Percentiles rank a stretch among this genome's conserved stretches.
Evolutionary conservation across 2,797 vertebrate species (phyloP).

Genomic region (Tapirus indicus): DNA sequence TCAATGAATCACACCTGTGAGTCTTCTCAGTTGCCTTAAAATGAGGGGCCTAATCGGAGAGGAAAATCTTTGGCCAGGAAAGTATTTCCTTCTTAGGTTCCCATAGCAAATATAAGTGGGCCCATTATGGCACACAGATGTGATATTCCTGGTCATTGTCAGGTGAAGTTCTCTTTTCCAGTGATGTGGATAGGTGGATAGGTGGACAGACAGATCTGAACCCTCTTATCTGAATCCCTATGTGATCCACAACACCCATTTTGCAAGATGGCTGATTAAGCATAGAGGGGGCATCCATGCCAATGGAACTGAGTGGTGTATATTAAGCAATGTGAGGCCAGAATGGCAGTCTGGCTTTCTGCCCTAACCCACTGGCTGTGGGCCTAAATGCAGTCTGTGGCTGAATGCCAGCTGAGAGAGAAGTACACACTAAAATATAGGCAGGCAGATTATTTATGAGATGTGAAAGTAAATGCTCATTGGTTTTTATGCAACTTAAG

Average conservation of each 20-base stretch:
- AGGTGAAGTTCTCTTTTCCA: neutral
- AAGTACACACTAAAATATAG: slow-evolving; percentile 35
- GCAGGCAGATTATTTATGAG: slow-evolving; percentile 70
- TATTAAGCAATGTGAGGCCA: slow-evolving; percentile 1
- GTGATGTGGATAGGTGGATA: neutral
- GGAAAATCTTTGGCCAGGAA: neutral
- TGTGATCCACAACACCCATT: neutral
- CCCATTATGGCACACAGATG: neutral
- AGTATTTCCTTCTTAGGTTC: neutral
- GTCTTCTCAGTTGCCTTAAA: neutral
- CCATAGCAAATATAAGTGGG: neutral
- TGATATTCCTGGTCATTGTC: neutral
- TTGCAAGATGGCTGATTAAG: neutral
- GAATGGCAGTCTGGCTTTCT: slow-evolving; percentile 31
- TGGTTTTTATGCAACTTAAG: slow-evolving; percentile 39
- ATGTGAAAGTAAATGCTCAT: slow-evolving; percentile 28
- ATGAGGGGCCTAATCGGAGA: neutral
- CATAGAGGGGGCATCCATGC: neutral
- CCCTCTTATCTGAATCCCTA: neutral
- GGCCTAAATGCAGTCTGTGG: slow-evolving; percentile 70
- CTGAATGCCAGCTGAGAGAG: slow-evolving; percentile 45
- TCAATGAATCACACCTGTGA: neutral
- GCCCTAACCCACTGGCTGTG: slow-evolving; percentile 51
- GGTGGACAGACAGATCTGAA: neutral
- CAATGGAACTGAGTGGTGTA: neutral